Evolutionary conservation across 2,113 vertebrate species (phyloP), one percentile per base, ranked within the genome.

Genomic region (Gymnorhina tibicen): DNA sequence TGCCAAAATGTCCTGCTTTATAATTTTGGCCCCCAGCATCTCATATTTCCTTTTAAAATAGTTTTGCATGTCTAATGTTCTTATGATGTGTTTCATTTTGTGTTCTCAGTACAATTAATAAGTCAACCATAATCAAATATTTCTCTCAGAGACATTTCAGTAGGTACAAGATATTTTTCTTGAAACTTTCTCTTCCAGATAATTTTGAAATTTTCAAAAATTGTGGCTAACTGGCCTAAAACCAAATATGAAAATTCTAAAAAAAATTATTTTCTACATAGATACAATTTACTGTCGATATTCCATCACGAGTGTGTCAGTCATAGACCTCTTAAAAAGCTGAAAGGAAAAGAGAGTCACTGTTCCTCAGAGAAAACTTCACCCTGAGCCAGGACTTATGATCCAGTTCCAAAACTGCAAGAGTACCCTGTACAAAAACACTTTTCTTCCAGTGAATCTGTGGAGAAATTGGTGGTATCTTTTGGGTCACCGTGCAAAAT

Each of bases 81-180:
- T 86, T 96, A 77, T 88, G 79, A 92, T 92, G 50, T 94, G 70
- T 91, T 96, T 94, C 68, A 95, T 90, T 96, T 91, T 94, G 50
- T 80, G 76, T 83, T 95, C 78, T 86, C 78, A 77, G 64, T 58
- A 63, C 47, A 95, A 94, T 95, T 94, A 90, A 96, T 91, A 93
- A 77, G 59, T 91, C 81, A 90, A 41, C 46, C 11, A 63, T 85
- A 80, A 90, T 92, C 37, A 87, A 85, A 78, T 30, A 13, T 63
- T 93, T 83, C 10, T 93, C 42, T 74, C 56, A 20, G 59, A 93
- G 39, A 88, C 30, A 59, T 86, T 90, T 96, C 33, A 35, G 58
- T 55, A 90, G 49, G 69, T 73, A 76, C 0, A 0, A 50, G 37
- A 53, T 16, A 37, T 73, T 95, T 95, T 93, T 73, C 46, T 85